These are phyloP conservation scores for Mormyrus lacerda DNA, from an alignment of 2,113 vertebrate genomes.

Conservation along the genomic window DNA sequence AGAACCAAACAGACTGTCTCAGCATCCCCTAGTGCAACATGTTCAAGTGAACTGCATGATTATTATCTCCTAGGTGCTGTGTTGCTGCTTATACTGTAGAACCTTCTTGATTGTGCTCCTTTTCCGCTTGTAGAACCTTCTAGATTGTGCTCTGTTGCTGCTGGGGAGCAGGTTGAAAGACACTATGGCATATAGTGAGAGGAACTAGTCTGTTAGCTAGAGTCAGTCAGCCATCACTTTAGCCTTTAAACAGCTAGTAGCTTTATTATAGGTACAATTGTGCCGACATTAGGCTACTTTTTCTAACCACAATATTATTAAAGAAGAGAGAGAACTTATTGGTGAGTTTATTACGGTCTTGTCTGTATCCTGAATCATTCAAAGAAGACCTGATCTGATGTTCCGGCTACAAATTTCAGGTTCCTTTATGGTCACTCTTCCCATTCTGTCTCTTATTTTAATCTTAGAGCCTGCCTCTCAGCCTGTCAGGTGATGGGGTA, in stretches of 20 bases:
- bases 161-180: not conserved
- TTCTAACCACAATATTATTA: not conserved
- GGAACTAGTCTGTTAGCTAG: not conserved
- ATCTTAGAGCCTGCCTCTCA: not conserved
- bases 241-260: not conserved
- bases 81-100: not conserved
- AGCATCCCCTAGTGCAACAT: not conserved
- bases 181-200: not conserved
- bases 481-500: not conserved
- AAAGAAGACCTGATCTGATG: not conserved
- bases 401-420: not conserved
- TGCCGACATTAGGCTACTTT: not conserved
- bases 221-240: not conserved
- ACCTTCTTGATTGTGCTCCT: not conserved
- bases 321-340: not conserved
- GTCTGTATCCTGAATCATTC: not conserved
- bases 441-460: not conserved
- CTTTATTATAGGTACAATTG: not conserved
- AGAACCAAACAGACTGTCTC: constrained; percentile 6
- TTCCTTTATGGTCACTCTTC: not conserved
- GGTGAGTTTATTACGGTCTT: not conserved
- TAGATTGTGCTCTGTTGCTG: not conserved
- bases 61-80: not conserved
- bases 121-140: not conserved
- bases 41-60: not conserved